Evolutionary conservation across 2,888 invertebrate genomes (phyloP).

Genomic region (Urechis unicinctus): DNA sequence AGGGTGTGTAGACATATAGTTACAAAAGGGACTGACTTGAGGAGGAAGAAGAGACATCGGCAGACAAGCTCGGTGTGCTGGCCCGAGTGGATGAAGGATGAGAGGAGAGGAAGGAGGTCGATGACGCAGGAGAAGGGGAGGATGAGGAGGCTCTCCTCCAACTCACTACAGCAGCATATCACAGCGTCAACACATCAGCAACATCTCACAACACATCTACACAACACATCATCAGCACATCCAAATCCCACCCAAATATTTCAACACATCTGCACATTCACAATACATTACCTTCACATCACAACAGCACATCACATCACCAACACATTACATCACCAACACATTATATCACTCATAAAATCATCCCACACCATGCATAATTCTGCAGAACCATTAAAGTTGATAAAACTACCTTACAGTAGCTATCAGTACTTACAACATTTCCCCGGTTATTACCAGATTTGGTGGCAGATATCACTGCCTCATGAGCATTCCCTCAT

Average conservation of each 20-base stretch:
- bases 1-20: background rate
- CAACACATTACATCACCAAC: too few relatives aligned
- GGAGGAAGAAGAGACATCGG: slow-evolving; percentile 67
- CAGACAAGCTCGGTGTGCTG: slow-evolving; percentile 70
- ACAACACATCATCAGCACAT: too few relatives aligned
- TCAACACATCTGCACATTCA: too few relatives aligned
- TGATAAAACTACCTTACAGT: background rate
- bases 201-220: too few relatives aligned
- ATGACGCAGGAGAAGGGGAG: slow-evolving; percentile 77
- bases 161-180: slow-evolving; percentile 70
- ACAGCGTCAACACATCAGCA: too few relatives aligned
- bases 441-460: background rate
- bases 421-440: background rate
- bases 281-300: too few relatives aligned
- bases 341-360: too few relatives aligned
- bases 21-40: slow-evolving; percentile 28
- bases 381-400: too few relatives aligned
- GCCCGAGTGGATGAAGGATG: slow-evolving; percentile 62
- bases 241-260: too few relatives aligned
- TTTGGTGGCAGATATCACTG: background rate
- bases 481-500: background rate
- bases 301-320: too few relatives aligned
- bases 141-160: slow-evolving; percentile 81
- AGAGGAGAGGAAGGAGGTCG: slow-evolving; percentile 68
- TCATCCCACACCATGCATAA: too few relatives aligned